Conservation (phyloP, 2,888 invertebrate species). For the Glaucopsyche alexis region DNA sequence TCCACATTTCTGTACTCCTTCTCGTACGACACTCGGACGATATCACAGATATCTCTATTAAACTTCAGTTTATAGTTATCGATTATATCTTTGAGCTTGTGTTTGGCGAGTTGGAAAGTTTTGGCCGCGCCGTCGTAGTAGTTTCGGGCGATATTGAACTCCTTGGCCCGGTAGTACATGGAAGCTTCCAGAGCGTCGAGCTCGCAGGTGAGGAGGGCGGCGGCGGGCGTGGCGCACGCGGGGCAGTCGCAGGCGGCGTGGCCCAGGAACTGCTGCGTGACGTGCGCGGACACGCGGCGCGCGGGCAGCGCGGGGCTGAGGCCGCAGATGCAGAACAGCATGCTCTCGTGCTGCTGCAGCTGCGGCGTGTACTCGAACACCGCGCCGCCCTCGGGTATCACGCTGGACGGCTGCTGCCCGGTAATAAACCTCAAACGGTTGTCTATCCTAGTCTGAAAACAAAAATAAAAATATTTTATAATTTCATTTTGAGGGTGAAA, state of each 20-base stretch:
- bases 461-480: background rate
- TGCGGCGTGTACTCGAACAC: constrained; percentile 21
- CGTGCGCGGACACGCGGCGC: constrained; percentile 47
- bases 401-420: constrained; percentile 50
- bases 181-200: constrained; percentile 54
- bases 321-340: constrained; percentile 52
- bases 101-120: constrained; percentile 46
- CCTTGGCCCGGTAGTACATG: constrained; percentile 56
- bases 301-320: constrained; percentile 50
- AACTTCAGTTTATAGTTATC: constrained; percentile 39
- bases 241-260: constrained; percentile 55
- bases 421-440: constrained; percentile 58
- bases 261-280: constrained; percentile 50
- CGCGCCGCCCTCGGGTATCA: constrained; percentile 28
- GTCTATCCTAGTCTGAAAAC: constrained; percentile 58
- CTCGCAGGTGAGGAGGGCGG: constrained; percentile 47
- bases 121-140: constrained; percentile 56
- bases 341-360: constrained; percentile 39
- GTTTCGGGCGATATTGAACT: constrained; percentile 55
- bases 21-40: constrained; percentile 40
- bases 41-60: constrained; percentile 48
- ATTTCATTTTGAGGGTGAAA: no score
- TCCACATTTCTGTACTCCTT: constrained; percentile 46
- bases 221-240: constrained; percentile 50
- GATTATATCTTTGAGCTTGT: constrained; percentile 44